Conservation (phyloP, 2,888 invertebrate species). For the Eupithecia pulchellata region DNA sequence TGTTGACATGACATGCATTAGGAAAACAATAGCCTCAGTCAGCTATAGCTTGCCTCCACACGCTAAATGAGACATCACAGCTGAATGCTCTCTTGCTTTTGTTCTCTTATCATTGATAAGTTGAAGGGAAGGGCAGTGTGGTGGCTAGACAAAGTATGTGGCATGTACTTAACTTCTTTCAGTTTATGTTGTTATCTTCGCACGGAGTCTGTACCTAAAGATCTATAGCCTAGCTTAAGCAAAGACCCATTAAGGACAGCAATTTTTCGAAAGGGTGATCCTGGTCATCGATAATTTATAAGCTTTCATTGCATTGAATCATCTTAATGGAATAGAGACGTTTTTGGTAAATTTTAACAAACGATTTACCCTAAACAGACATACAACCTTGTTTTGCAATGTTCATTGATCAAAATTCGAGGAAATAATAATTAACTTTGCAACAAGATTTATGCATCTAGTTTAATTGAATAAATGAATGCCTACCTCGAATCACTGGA, state of each 20-base stretch:
- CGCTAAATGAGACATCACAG: neutral
- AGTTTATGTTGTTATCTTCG: neutral
- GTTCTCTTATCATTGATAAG: neutral
- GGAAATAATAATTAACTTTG: constrained; percentile 1
- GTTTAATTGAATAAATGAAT: constrained; percentile 33
- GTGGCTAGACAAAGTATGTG: neutral
- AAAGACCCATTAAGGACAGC: neutral
- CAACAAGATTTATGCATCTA: constrained; percentile 5
- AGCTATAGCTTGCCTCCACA: constrained; percentile 20
- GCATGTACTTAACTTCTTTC: neutral
- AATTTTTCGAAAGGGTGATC: neutral
- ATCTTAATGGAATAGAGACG: neutral
- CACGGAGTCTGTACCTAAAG: neutral
- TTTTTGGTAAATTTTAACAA: neutral
- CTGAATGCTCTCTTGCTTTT: neutral
- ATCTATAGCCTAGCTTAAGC: neutral
- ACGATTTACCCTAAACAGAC: neutral
- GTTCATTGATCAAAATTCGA: neutral
- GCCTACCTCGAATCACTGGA: constrained; percentile 80
- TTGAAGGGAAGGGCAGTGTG: neutral
- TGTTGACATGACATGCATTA: constrained; percentile 5
- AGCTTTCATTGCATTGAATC: neutral
- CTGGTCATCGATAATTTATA: neutral
- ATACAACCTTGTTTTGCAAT: neutral
- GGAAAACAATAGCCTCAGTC: constrained; percentile 36